A percentile compares a stretch with the other conserved stretches of the same genome.
Evolutionary conservation across 1,140 invertebrate species (phyloP).

Genomic region (Scaptodrosophila lebanonensis): DNA sequence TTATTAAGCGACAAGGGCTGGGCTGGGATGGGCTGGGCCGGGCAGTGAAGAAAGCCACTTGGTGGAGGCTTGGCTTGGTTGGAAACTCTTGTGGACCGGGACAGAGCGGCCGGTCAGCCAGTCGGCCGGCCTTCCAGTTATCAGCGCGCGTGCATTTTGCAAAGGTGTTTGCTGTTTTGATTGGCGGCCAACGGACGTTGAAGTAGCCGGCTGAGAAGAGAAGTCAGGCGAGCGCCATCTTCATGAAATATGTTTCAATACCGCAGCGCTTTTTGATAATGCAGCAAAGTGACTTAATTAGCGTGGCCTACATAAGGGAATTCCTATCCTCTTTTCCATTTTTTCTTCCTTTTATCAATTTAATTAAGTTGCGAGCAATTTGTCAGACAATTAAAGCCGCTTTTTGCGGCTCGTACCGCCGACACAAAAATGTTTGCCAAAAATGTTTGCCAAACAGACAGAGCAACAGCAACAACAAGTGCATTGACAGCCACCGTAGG

Average conservation of each 20-base stretch:
- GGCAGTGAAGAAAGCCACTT: background rate
- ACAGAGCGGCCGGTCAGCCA: too few species aligned
- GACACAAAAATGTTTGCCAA: slow-evolving; percentile 22
- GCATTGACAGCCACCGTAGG: slow-evolving; percentile 7
- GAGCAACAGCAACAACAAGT: slow-evolving; percentile 34
- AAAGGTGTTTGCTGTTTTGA: slow-evolving; percentile 71
- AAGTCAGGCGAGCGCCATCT: slow-evolving; percentile 28
- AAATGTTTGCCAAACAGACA: slow-evolving; percentile 14
- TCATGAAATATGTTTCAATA: slow-evolving; percentile 69
- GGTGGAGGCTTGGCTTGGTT: too few species aligned
- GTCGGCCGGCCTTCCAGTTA: too few species aligned
- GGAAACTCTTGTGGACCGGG: too few species aligned
- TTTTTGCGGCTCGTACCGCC: slow-evolving; percentile 58
- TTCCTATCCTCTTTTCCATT: background rate
- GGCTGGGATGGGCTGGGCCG: slow-evolving; percentile 7
- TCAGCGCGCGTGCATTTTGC: slow-evolving; percentile 68
- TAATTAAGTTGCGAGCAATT: slow-evolving; percentile 73
- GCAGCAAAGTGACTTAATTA: slow-evolving; percentile 68
- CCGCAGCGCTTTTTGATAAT: too few species aligned
- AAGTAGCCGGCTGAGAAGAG: slow-evolving; percentile 23
- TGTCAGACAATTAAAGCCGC: slow-evolving; percentile 63
- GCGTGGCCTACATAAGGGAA: slow-evolving; percentile 14
- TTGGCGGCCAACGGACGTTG: slow-evolving; percentile 33
- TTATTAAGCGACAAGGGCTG: slow-evolving; percentile 66
- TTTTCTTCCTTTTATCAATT: too few species aligned